Conservation (phyloP, 2,888 invertebrate species). For the Coleophora deauratella region DNA sequence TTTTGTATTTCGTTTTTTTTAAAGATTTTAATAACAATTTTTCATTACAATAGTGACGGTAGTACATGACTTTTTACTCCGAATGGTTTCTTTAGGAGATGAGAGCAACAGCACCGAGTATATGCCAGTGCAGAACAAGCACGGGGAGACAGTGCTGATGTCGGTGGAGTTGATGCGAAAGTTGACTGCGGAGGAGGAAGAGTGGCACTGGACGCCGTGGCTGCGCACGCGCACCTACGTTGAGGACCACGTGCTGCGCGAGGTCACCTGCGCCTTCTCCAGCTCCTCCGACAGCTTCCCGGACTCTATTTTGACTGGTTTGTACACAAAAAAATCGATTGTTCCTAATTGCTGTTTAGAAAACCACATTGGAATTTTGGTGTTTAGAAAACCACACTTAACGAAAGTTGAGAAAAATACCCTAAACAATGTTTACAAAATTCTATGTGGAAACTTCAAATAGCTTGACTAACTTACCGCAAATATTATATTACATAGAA, state of each 20-base stretch:
- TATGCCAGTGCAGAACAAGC: slow-evolving; percentile 25
- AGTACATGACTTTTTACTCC: too few species aligned
- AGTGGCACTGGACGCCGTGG: slow-evolving; percentile 67
- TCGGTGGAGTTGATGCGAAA: slow-evolving; percentile 38
- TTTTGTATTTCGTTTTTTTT: too few species aligned
- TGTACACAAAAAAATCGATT: slow-evolving; percentile 10
- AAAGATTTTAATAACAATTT: too few species aligned
- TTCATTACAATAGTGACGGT: too few species aligned
- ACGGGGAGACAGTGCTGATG: slow-evolving; percentile 42
- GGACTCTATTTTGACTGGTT: slow-evolving; percentile 51
- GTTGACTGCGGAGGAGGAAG: slow-evolving; percentile 36
- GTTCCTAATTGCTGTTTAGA: too few species aligned
- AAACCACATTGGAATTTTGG: too few species aligned
- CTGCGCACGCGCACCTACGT: slow-evolving; percentile 44
- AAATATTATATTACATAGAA: too few species aligned
- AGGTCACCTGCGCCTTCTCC: slow-evolving; percentile 24
- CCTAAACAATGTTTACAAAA: too few species aligned
- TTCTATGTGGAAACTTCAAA: too few species aligned
- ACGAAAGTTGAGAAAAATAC: too few species aligned
- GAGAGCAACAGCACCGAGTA: slow-evolving; percentile 23
- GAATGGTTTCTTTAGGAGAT: slow-evolving; percentile 29
- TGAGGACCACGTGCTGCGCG: slow-evolving; percentile 33
- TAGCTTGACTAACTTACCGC: too few species aligned
- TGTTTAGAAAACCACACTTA: too few species aligned
- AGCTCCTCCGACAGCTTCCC: slow-evolving; percentile 75